Percentiles rank a stretch among this genome's conserved stretches.
phyloP scores from a whole-genome alignment of 2,888 invertebrate species.

The Ormyrus thymus region DNA sequence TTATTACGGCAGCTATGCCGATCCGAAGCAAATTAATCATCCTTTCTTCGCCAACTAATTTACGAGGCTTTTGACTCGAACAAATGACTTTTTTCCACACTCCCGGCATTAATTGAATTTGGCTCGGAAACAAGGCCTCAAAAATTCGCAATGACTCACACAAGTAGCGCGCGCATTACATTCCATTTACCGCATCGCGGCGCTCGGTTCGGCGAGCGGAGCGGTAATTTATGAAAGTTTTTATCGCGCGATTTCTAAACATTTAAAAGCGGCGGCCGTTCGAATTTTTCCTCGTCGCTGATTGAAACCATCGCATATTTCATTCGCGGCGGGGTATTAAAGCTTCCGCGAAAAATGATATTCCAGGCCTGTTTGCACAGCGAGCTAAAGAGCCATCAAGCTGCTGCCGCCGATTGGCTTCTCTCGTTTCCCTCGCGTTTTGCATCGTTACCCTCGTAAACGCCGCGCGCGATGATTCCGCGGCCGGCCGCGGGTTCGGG shows the following conservation, averaged over 20 bases:
- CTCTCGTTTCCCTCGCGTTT: background rate
- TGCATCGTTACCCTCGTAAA: background rate
- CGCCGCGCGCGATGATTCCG: background rate
- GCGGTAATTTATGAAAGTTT: conserved; percentile 46
- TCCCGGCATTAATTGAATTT: conserved; percentile 53
- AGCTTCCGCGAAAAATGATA: conserved; percentile 59
- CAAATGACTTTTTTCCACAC: conserved; percentile 14
- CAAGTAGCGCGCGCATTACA: conserved; percentile 25
- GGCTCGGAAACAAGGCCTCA: conserved; percentile 23
- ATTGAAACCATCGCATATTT: conserved; percentile 43
- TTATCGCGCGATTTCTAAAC: conserved; percentile 55
- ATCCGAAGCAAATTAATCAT: background rate
- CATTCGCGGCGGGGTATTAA: conserved; percentile 15
- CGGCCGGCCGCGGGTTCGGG: conserved; percentile 2
- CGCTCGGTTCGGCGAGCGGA: background rate
- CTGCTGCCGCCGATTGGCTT: conserved; percentile 8
- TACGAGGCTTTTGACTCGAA: conserved; percentile 16
- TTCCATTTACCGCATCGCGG: conserved; percentile 31
- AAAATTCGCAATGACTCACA: conserved; percentile 28
- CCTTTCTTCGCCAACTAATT: background rate
- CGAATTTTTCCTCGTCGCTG: conserved; percentile 59
- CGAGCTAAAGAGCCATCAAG: conserved; percentile 23
- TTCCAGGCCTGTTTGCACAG: conserved; percentile 24
- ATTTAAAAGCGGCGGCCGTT: conserved; percentile 56
- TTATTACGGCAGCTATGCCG: too few relatives aligned